These are phyloP conservation scores for Idaea biselata DNA, from an alignment of 2,888 invertebrate genomes.

Conservation along the genomic window DNA sequence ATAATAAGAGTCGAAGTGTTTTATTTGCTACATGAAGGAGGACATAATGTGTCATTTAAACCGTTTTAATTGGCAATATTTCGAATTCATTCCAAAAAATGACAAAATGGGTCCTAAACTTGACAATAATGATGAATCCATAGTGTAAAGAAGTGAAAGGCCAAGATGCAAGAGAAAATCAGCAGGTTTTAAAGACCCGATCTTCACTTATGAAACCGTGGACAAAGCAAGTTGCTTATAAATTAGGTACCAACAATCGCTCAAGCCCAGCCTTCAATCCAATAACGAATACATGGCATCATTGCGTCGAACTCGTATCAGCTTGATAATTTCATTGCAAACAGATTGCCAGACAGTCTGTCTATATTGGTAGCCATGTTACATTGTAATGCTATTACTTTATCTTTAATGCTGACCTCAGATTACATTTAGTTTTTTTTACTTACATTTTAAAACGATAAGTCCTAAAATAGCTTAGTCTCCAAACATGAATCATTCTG, in stretches of 20 bases:
- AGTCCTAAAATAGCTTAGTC: not conserved
- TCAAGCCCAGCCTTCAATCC: not conserved
- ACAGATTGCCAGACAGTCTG: slow-evolving; percentile 24
- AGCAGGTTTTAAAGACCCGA: no score
- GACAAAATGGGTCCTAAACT: no score
- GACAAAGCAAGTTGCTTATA: not conserved
- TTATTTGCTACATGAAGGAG: no score
- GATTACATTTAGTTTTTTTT: no score
- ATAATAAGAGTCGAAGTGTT: no score
- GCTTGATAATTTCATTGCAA: slow-evolving; percentile 32
- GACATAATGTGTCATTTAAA: no score
- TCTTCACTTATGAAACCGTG: not conserved
- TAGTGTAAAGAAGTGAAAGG: no score
- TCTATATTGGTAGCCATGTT: slow-evolving; percentile 20
- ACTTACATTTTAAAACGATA: not conserved
- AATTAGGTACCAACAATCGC: not conserved
- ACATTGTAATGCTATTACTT: slow-evolving; percentile 14
- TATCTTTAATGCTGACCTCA: slow-evolving; percentile 15
- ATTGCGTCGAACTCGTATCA: slow-evolving; percentile 34
- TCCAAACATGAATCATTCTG: not conserved
- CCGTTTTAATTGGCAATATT: no score
- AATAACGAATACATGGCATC: slow-evolving; percentile 17
- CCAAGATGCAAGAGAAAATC: no score
- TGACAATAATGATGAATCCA: no score
- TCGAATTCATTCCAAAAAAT: no score